phyloP scores from a whole-genome alignment of 2,888 invertebrate genomes.

The Drosophila picticornis region DNA sequence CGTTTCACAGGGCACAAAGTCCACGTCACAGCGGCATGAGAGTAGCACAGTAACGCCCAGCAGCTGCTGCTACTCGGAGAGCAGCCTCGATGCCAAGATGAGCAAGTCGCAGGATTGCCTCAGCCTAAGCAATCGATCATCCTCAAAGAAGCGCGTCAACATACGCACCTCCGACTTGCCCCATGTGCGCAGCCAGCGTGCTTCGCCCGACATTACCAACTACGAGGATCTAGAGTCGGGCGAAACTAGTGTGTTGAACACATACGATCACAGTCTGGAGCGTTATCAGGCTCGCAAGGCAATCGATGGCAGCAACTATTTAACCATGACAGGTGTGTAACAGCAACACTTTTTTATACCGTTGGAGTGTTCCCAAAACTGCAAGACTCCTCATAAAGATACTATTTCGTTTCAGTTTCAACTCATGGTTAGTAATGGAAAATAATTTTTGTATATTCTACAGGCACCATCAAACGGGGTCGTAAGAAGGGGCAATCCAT shows the following conservation, averaged over 20 bases:
- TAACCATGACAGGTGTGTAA: constrained; percentile 87
- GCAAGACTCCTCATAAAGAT: not conserved
- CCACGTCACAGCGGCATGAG: constrained; percentile 81
- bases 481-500: constrained; percentile 90
- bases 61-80: constrained; percentile 85
- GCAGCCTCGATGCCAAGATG: constrained; percentile 83
- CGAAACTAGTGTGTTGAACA: constrained; percentile 84
- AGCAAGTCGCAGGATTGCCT: constrained; percentile 85
- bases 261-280: constrained; percentile 86
- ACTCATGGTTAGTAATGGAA: not conserved
- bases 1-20: constrained; percentile 81
- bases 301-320: constrained; percentile 86
- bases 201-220: constrained; percentile 81
- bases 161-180: constrained; percentile 87
- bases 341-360: not conserved
- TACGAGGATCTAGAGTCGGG: constrained; percentile 85
- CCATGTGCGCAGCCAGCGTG: constrained; percentile 83
- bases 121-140: constrained; percentile 86
- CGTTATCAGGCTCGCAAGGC: constrained; percentile 87
- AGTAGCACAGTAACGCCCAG: constrained; percentile 85
- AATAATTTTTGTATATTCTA: not conserved
- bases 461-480: constrained; percentile 90
- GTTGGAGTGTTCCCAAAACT: not conserved
- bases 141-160: constrained; percentile 88
- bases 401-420: not conserved